Base-by-base conservation (phyloP, 2,113 vertebrate species). In the Puffinus mauretanicus region DNA sequence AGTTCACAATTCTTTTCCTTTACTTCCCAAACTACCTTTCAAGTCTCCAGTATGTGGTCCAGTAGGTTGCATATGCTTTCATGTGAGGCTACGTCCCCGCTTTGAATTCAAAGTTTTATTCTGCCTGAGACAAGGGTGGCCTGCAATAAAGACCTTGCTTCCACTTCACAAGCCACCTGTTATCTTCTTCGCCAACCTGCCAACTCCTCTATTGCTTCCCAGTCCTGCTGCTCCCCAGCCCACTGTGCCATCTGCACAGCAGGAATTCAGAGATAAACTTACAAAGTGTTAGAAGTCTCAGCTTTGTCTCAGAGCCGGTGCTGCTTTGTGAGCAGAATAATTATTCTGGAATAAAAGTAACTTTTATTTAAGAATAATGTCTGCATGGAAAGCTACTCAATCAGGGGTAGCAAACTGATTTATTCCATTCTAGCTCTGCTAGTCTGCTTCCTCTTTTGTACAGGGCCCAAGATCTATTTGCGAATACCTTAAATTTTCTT, bases 221-320 rank as follows among this genome's bases (percentile, higher is more conserved):
- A 82, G 94, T 94, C 97, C 86, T 95, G 81, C 95, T 97, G 95
- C 96, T 96, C 91, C 30, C 80, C 96, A 96, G 72, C 96, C 94
- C 96, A 96, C 96, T 96, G 80, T 36, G 92, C 96, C 95, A 96
- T 96, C 96, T 96, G 95, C 96, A 94, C 88, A 95, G 95, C 96
- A 97, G 95, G 93, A 96, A 93, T 93, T 95, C 80, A 90, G 82
- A 95, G 94, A 96, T 67, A 95, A 95, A 95, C 96, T 96, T 84
- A 88, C 76, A 17, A 92, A 92, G 95, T 96, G 94, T 95, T 95
- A 96, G 69, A 94, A 96, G 88, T 97, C 92, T 94, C 93, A 96
- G 90, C 94, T 96, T 96, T 97, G 92, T 95, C 96, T 96, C 80
- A 2, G 34, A 95, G 88, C 21, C 3, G 36, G 88, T 84, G 86